Conservation (phyloP, 2,113 vertebrate genomes). For the Athene noctua region DNA sequence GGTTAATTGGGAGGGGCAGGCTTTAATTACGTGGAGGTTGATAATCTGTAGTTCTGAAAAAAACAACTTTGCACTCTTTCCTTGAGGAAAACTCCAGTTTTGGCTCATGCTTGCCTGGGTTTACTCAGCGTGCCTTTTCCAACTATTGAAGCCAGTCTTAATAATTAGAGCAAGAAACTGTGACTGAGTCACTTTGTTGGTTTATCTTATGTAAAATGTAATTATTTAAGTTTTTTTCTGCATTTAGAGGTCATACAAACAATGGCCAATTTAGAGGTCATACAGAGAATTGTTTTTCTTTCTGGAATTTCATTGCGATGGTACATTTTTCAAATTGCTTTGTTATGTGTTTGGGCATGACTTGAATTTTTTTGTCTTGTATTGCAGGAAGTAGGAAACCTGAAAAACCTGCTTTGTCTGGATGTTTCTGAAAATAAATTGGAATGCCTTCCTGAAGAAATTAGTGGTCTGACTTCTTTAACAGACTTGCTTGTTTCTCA, state of each 20-base stretch:
- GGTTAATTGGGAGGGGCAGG: slow-evolving; percentile 43
- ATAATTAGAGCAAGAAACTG: not conserved
- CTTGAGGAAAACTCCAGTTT: not conserved
- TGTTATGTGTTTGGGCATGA: slow-evolving; percentile 23
- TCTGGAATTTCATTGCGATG: not conserved
- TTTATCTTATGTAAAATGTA: not conserved
- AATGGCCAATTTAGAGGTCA: not conserved
- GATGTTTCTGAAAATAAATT: slow-evolving; percentile 98
- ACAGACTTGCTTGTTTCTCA: slow-evolving; percentile 95
- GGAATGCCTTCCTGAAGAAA: slow-evolving; percentile 91
- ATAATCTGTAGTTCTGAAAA: slow-evolving; percentile 42
- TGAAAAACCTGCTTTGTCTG: slow-evolving; percentile 93
- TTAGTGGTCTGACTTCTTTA: slow-evolving; percentile 85
- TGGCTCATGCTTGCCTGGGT: slow-evolving; percentile 7
- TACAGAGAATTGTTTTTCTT: not conserved
- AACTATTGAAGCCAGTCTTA: not conserved
- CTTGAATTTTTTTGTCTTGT: slow-evolving; percentile 39
- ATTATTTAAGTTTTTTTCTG: not conserved
- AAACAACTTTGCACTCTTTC: not conserved
- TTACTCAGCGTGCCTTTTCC: not conserved
- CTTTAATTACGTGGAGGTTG: slow-evolving; percentile 24
- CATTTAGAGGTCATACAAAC: not conserved
- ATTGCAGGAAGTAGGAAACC: slow-evolving; percentile 87
- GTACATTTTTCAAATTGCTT: slow-evolving; percentile 1
- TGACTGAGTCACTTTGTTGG: not conserved